Percentiles rank a stretch among this genome's conserved stretches.
phyloP scores from a whole-genome alignment of 2,888 invertebrate genomes.

The Sarcophaga carnaria region DNA sequence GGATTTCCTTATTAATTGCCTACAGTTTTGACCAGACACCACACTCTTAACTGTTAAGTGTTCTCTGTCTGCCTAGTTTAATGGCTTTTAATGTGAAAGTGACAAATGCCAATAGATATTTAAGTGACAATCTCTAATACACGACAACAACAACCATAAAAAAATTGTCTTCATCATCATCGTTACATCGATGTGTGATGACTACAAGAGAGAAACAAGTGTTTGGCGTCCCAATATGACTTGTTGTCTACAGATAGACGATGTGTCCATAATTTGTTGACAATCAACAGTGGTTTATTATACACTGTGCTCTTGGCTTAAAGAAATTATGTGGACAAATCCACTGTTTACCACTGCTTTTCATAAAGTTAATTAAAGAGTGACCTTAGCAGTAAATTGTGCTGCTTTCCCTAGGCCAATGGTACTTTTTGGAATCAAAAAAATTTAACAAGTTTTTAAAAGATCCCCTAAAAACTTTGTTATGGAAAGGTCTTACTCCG shows the following conservation, averaged over 20 bases:
- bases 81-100: conserved; percentile 75
- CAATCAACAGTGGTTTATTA: too few relatives aligned
- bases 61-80: conserved; percentile 3
- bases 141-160: conserved; percentile 21
- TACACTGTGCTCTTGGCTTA: too few relatives aligned
- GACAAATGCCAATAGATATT: conserved; percentile 70
- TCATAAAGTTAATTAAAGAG: too few relatives aligned
- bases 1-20: background rate
- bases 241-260: background rate
- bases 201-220: conserved; percentile 29
- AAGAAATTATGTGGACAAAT: too few relatives aligned
- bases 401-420: too few relatives aligned
- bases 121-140: conserved; percentile 36
- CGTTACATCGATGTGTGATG: background rate
- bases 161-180: background rate
- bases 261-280: background rate
- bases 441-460: too few relatives aligned
- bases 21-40: background rate
- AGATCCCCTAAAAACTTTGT: too few relatives aligned
- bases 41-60: background rate
- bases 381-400: too few relatives aligned
- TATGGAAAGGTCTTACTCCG: too few relatives aligned
- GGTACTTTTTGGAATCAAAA: too few relatives aligned
- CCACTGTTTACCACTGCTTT: too few relatives aligned
- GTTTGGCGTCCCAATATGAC: conserved; percentile 30